Conservation (phyloP, 2,113 vertebrate species). For the Phrynocephalus versicolor region DNA sequence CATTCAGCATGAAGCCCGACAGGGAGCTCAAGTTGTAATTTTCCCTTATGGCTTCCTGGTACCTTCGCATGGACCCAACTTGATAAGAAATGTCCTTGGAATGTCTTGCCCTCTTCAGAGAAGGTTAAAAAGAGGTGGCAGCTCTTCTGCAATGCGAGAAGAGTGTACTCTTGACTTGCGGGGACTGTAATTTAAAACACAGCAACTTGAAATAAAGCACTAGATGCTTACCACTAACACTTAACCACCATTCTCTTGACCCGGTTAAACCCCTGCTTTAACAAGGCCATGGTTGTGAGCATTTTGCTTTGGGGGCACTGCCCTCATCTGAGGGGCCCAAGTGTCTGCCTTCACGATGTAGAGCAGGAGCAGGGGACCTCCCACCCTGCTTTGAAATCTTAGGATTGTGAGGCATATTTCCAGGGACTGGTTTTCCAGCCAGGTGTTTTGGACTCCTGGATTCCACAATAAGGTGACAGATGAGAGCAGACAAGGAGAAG, state of each 20-base stretch:
- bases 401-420: neutral
- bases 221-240: accelerated
- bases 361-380: neutral
- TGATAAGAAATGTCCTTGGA: neutral
- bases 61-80: neutral
- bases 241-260: neutral
- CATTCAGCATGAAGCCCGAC: slow-evolving; percentile 90
- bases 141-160: neutral
- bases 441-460: no score
- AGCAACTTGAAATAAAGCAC: slow-evolving; percentile 13
- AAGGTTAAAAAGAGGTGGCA: accelerated
- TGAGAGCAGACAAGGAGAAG: neutral
- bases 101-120: accelerated
- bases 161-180: neutral
- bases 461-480: neutral
- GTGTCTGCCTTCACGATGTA: neutral
- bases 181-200: neutral
- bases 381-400: neutral
- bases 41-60: neutral
- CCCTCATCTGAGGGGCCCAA: neutral
- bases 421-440: neutral
- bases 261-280: slow-evolving; percentile 15
- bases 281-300: neutral
- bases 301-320: neutral
- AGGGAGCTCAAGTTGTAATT: slow-evolving; percentile 73